Base-by-base conservation (phyloP, 1,140 invertebrate species). In the Heliconius nattereri region DNA sequence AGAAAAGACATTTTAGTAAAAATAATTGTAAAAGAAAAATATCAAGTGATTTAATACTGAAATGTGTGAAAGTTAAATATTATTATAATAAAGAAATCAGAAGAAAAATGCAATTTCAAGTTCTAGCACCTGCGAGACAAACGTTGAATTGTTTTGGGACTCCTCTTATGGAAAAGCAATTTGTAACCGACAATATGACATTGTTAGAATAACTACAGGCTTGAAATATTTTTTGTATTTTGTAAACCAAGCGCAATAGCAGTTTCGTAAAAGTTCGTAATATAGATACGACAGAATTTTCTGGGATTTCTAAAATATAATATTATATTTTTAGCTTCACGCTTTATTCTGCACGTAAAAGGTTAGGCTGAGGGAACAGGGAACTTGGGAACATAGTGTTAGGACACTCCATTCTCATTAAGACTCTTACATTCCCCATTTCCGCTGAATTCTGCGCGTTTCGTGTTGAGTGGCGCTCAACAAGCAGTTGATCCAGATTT, bases 21-120 rank as follows among this genome's bases (percentile, higher is more conserved):
- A 35, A 35, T 7, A 35, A 35, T 35, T 35, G 32, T 35, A 35
- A 35, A 23, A 26, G 2, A 66, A 66, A 26, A 66, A 66, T 16
- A 66, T 26, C 3, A 29, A 66, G 54, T 66, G 16, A 29, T 29
- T 26, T 26, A n/a, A 23, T 66, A 66, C 16, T 29, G 26, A 16
- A 66, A 66, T 66, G 23, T 66, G 3, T 19, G 11, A 29, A 29
- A 66, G 60, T 66, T 19, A 66, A 66, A 66, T n/a, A 40, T 76
- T 76, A 71, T 26, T 70, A 19, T 72, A 37, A 72, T 71, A n/a
- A 76, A 71, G 37, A 49, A 76, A 76, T 76, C 37, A 76, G 0
- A 71, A 66, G 74, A 60, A 75, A 75, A 75, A 66, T 75, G 74
- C 74, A 75, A 76, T 66, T 37, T 40, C 75, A 76, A 76, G 75